Evolutionary conservation across 2,888 invertebrate species (phyloP).

Genomic region (Achlya flavicornis): DNA sequence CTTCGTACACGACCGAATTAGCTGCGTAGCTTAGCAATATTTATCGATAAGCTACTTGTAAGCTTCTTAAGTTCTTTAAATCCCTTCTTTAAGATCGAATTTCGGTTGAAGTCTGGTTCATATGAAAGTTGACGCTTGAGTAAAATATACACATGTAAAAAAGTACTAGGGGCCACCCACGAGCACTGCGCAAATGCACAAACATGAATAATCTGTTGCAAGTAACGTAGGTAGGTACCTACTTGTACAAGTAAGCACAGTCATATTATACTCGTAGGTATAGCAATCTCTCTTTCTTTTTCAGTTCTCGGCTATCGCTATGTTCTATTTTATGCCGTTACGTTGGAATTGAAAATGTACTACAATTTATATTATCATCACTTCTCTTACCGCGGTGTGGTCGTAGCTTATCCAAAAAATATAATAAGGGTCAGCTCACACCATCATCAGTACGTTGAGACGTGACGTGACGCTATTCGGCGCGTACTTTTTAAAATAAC

Average conservation of each 20-base stretch:
- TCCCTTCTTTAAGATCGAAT: conserved; percentile 59
- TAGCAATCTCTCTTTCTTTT: neutral
- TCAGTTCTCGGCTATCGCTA: neutral
- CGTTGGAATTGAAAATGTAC: no score
- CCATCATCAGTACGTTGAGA: no score
- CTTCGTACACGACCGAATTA: conserved; percentile 70
- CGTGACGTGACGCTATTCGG: no score
- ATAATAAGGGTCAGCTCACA: no score
- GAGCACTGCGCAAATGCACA: conserved; percentile 46
- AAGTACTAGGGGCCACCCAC: conserved; percentile 76
- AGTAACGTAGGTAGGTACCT: neutral
- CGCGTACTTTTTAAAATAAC: no score
- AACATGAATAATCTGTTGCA: conserved; percentile 21
- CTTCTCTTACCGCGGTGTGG: no score
- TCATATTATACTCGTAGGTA: no score
- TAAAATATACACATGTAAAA: conserved; percentile 71
- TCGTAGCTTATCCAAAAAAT: no score
- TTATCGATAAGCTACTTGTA: conserved; percentile 62
- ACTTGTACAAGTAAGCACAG: neutral
- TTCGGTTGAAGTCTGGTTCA: conserved; percentile 50
- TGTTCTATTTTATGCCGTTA: neutral
- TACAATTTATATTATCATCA: no score
- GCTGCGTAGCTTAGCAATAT: conserved; percentile 65
- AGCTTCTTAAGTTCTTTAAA: conserved; percentile 48
- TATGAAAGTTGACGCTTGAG: conserved; percentile 68